Percentiles rank a stretch among this genome's conserved stretches.
Evolutionary conservation across 2,888 invertebrate species (phyloP).

Genomic region (Teleiodes luculella): DNA sequence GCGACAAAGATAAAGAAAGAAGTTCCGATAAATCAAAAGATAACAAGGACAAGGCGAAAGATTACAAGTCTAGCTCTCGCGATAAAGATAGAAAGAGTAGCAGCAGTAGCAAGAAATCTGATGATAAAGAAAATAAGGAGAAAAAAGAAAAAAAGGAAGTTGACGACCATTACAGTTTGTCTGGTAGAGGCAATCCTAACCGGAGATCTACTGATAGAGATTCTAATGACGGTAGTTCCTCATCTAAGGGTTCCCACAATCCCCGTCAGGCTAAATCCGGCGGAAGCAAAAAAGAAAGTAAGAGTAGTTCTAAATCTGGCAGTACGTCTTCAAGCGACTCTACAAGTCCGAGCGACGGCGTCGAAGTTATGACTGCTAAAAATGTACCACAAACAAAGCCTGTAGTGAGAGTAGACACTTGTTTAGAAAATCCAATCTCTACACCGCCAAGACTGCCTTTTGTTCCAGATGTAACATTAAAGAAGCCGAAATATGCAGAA

Average conservation of each 20-base stretch:
- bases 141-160: conserved; percentile 75
- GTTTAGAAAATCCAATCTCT: conserved; percentile 55
- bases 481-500: conserved; percentile 83
- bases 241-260: conserved; percentile 65
- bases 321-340: conserved; percentile 71
- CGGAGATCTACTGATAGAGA: conserved; percentile 88
- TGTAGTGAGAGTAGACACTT: conserved; percentile 58
- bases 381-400: conserved; percentile 45
- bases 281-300: conserved; percentile 60
- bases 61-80: conserved; percentile 56
- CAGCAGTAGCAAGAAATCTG: conserved; percentile 35
- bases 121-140: conserved; percentile 60
- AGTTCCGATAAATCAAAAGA: conserved; percentile 55
- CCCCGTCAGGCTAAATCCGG: conserved; percentile 53
- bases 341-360: conserved; percentile 66
- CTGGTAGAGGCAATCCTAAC: conserved; percentile 80
- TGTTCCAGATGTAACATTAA: conserved; percentile 72
- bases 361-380: conserved; percentile 36
- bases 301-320: conserved; percentile 66
- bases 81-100: conserved; percentile 56
- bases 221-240: conserved; percentile 85
- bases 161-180: conserved; percentile 85
- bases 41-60: conserved; percentile 52
- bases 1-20: conserved; percentile 55
- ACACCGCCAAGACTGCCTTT: conserved; percentile 61